phyloP scores from a whole-genome alignment of 2,113 vertebrate genomes.

The Gadus chalcogrammus region DNA sequence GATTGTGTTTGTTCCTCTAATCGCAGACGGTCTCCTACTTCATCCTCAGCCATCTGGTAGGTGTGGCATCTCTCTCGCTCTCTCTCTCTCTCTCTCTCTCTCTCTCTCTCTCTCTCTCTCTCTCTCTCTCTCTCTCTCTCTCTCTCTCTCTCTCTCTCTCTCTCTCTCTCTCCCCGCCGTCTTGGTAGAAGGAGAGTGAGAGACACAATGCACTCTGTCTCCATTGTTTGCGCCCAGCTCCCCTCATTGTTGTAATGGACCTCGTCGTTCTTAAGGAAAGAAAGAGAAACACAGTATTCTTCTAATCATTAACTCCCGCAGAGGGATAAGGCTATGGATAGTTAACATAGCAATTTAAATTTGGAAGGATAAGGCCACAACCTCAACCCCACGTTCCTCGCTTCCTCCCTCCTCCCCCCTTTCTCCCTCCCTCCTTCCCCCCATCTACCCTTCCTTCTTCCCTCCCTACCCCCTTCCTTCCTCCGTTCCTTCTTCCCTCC shows the following conservation, averaged over 20 bases:
- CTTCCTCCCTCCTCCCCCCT: too few relatives aligned
- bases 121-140: too few relatives aligned
- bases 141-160: slow-evolving; percentile 43
- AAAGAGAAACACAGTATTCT: slow-evolving; percentile 35
- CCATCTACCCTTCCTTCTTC: too few relatives aligned
- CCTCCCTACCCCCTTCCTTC: too few relatives aligned
- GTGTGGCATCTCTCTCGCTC: slow-evolving; percentile 59
- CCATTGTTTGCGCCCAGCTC: slow-evolving; percentile 47
- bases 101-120: background rate
- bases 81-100: slow-evolving; percentile 56
- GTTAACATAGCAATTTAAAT: slow-evolving; percentile 7
- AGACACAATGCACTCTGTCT: slow-evolving; percentile 38
- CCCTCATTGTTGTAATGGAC: slow-evolving; percentile 23
- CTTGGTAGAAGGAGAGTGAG: slow-evolving; percentile 64
- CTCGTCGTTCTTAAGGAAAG: slow-evolving; percentile 8
- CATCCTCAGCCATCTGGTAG: slow-evolving; percentile 80
- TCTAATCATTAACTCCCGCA: slow-evolving; percentile 44
- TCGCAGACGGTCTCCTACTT: slow-evolving; percentile 82
- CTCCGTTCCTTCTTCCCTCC: too few relatives aligned
- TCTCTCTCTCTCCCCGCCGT: slow-evolving; percentile 42
- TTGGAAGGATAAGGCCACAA: background rate
- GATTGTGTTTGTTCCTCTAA: slow-evolving; percentile 60
- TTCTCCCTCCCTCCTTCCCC: too few relatives aligned
- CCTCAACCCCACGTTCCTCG: too few relatives aligned
- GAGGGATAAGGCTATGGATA: slow-evolving; percentile 18